A percentile compares a stretch with the other conserved stretches of the same genome.
phyloP scores from a whole-genome alignment of 2,888 invertebrate genomes.

The Thecocarcelia acutangulata region DNA sequence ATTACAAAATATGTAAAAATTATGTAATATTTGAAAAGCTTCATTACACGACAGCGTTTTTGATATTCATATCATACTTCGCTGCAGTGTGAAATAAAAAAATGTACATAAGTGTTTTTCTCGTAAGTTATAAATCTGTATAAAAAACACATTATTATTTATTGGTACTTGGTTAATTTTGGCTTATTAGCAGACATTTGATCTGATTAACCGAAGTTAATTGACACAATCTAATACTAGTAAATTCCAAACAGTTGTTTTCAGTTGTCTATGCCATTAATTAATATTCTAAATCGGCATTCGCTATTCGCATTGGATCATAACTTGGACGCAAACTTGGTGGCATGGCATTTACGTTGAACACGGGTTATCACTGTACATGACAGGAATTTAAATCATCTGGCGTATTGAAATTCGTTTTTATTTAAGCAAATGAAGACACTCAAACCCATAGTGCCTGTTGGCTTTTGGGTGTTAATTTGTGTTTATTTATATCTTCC shows the following conservation, averaged over 20 bases:
- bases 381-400: conserved; percentile 20
- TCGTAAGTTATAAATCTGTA: too few species aligned
- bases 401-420: not conserved
- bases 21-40: too few species aligned
- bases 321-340: conserved; percentile 15
- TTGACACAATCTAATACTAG: conserved; percentile 2
- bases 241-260: conserved; percentile 4
- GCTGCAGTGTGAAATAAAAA: too few species aligned
- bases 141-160: not conserved
- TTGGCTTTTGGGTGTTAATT: conserved; percentile 5
- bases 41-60: too few species aligned
- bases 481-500: conserved; percentile 4
- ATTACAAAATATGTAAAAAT: too few species aligned
- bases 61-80: too few species aligned
- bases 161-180: conserved; percentile 7
- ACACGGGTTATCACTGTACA: conserved; percentile 26
- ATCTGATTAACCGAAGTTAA: conserved; percentile 12
- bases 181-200: conserved; percentile 15
- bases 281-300: conserved; percentile 5
- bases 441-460: conserved; percentile 25
- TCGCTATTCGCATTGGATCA: not conserved
- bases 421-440: not conserved
- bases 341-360: conserved; percentile 15
- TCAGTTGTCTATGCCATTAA: not conserved
- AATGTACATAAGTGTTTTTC: too few species aligned